A percentile compares a stretch with the other conserved stretches of the same genome.
Evolutionary conservation across 2,797 vertebrate species (phyloP).

Genomic region (Okamejei kenojei): DNA sequence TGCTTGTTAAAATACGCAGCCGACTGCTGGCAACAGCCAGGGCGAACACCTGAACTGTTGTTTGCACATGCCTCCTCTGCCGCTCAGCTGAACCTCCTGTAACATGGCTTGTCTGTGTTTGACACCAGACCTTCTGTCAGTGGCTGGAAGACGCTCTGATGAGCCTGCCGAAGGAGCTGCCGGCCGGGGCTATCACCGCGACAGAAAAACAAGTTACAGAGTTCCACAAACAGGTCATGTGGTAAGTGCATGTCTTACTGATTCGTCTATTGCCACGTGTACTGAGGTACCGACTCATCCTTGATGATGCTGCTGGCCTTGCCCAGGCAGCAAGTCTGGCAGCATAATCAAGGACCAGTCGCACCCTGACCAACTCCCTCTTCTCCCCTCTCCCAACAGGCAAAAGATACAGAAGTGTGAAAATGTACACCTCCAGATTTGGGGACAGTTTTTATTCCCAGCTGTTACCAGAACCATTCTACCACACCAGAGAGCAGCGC

Average conservation of each 20-base stretch:
- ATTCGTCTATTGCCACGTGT: no score
- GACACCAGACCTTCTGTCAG: constrained; percentile 4
- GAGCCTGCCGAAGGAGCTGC: background rate
- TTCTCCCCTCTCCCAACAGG: no score
- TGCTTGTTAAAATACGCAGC: background rate
- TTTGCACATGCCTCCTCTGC: background rate
- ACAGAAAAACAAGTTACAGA: constrained; percentile 21
- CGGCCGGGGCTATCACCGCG: constrained; percentile 12
- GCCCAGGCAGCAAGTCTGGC: no score
- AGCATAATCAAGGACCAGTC: no score
- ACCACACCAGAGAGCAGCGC: no score
- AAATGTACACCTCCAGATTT: no score
- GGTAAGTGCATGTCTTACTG: background rate
- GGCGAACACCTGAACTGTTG: background rate
- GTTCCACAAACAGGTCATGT: constrained; percentile 33
- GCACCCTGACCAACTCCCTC: no score
- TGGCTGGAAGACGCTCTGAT: constrained; percentile 30
- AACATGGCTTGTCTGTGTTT: background rate
- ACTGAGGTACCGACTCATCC: no score
- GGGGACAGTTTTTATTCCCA: no score
- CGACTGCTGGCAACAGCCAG: background rate
- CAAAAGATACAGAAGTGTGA: no score
- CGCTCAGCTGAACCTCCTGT: background rate
- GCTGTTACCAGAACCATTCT: no score
- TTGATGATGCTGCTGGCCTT: no score